These are phyloP conservation scores for Parnassius glacialis DNA, from an alignment of 2,888 invertebrate genomes.

Conservation along the genomic window DNA sequence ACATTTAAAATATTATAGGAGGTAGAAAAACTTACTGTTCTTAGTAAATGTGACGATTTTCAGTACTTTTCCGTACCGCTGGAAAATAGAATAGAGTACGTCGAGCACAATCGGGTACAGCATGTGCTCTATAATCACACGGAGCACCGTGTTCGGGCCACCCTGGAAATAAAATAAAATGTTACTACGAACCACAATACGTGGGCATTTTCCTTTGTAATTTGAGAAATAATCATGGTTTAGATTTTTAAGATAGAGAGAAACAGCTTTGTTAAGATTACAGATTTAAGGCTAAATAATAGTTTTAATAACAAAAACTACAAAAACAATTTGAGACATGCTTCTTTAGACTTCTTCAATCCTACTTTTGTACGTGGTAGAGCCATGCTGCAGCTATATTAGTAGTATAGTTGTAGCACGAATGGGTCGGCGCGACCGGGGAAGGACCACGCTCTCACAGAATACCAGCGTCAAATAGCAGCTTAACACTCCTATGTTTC, in stretches of 20 bases:
- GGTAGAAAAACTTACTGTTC: slow-evolving; percentile 92
- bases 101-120: slow-evolving; percentile 99
- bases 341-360: too few relatives aligned
- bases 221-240: not conserved
- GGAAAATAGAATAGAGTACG: slow-evolving; percentile 98
- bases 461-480: too few relatives aligned
- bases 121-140: slow-evolving; percentile 99
- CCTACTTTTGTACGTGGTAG: too few relatives aligned
- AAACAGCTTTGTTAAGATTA: not conserved
- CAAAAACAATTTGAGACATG: too few relatives aligned
- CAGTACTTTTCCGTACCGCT: slow-evolving; percentile 98
- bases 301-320: too few relatives aligned
- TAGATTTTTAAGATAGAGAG: not conserved
- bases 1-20: not conserved
- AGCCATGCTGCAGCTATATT: too few relatives aligned
- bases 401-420: too few relatives aligned
- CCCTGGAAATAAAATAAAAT: slow-evolving; percentile 75
- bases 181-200: not conserved
- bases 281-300: too few relatives aligned
- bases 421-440: too few relatives aligned
- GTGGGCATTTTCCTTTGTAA: not conserved
- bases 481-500: too few relatives aligned
- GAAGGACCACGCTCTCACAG: too few relatives aligned
- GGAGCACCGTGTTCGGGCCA: slow-evolving; percentile 96
- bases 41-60: slow-evolving; percentile 99